Evolutionary conservation across 53 echinoderm and acorn worm genomes (phyloP).

Genomic region (Zoroaster sp.): DNA sequence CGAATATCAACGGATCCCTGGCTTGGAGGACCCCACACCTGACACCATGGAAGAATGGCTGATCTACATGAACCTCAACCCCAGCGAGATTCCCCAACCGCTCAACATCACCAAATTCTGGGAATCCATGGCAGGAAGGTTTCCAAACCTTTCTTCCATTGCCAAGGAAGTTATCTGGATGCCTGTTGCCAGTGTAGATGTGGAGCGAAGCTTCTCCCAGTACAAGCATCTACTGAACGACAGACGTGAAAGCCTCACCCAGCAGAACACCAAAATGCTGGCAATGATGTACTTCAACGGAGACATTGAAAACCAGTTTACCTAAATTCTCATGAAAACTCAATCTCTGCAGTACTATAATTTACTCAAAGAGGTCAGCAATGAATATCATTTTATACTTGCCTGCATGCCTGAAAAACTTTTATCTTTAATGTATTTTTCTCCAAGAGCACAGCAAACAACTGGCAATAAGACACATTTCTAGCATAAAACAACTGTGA

Average conservation of each 20-base stretch:
- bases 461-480: too few species aligned
- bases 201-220: conserved; percentile 66
- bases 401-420: too few species aligned
- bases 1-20: background rate
- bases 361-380: too few species aligned
- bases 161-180: conserved; percentile 67
- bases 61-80: conserved; percentile 48
- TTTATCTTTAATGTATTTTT: too few species aligned
- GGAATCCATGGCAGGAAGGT: conserved; percentile 41
- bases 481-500: too few species aligned
- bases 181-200: conserved; percentile 70
- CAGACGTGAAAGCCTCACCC: conserved; percentile 54
- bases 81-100: conserved; percentile 41
- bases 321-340: background rate
- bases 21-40: conserved; percentile 4
- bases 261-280: conserved; percentile 65
- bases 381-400: too few species aligned
- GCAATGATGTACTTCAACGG: conserved; percentile 69
- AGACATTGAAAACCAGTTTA: conserved; percentile 62
- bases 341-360: too few species aligned
- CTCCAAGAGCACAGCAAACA: too few species aligned
- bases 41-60: conserved; percentile 60
- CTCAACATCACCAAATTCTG: conserved; percentile 61
- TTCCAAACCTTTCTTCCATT: conserved; percentile 41
- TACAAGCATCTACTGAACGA: conserved; percentile 70